Base-by-base conservation (phyloP, 2,797 vertebrate genomes). In the Varecia variegata region DNA sequence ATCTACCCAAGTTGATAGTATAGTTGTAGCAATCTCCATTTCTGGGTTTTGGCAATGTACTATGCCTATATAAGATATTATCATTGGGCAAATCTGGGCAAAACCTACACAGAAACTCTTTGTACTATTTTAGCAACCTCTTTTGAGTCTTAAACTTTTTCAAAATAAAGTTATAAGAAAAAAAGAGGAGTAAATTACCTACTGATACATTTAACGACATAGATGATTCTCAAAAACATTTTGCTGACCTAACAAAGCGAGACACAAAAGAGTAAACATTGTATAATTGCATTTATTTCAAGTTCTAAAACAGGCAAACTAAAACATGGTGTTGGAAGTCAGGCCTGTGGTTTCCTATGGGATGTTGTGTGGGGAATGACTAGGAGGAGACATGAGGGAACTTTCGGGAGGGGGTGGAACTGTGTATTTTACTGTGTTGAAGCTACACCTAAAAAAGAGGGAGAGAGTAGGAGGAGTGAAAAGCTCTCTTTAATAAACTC, bases 261-360 rank as follows among this genome's bases (percentile, higher is more conserved):
- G 60, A 95, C 10, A 43, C 73, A 47, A 47, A 79, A 92, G 45
- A 43, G 27, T 43, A 35, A 4, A 79, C 10, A 35, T 35, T 11
- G 7, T 79, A 32, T 27, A 56, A 35, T 47, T 62, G 17, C 56
- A 40, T 74, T 86, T 90, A 74, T 94, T 85, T 86, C 52, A 90
- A 79, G 32, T 77, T 90, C 86, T 76, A 76, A 83, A 94, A 90
- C 18, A 86, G 58, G 35, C 52, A 47, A 94, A 90, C 21, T 71
- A 73, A 87, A 89, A 60, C 14, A 87, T 3, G 17, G 45, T 7
- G 17, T 87, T 77, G 65, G 30, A 90, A 80, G 74, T 88, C 27
- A 50, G 58, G 76, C 58, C 38, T 79, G 18, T 68, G 47, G n/a
- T 83, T 77, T 15, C 70, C 60, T 71, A 2, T 18, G 40, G 4